Base-by-base conservation (phyloP, 2,797 vertebrate genomes). In the Psittacula echo region DNA sequence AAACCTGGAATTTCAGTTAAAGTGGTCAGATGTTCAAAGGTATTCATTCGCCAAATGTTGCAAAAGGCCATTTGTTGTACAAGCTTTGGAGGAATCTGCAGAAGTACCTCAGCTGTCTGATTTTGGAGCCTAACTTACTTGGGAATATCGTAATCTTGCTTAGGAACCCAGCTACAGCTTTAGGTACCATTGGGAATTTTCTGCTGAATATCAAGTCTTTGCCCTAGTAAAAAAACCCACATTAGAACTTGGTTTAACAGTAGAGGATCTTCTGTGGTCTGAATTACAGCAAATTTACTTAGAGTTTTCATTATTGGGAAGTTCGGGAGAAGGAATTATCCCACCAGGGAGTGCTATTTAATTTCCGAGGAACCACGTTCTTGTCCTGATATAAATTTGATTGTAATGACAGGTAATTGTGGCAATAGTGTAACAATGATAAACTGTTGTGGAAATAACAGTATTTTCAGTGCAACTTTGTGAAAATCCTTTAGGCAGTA, bases 261-360 rank as follows among this genome's bases (percentile, higher is more conserved):
- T 32, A 45, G 93, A 94, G 62, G 72, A 68, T 89, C 74, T 91
- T 94, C 80, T 80, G 65, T 90, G 88, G 86, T 65, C 84, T 90
- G 90, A 96, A 93, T 92, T 90, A 65, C 68, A 85, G 88, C 72
- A 85, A 92, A 95, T 92, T 89, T 94, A 77, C 81, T 87, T 90
- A 78, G 88, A 89, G 81, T 79, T 94, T 93, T 93, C 90, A 87
- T 90, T 96, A 92, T 9, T 83, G 92, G 75, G 60, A 95, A 89
- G 84, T 95, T 96, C 78, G 50, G 91, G 74, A 92, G 90, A 68
- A 94, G 90, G 86, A 93, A 89, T 95, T 97, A 95, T 90, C 95
- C 95, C 93, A 95, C 84, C 94, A 92, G 93, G 93, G 83, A 96
- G 91, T 96, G 93, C 96, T 95, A 91, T 90, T 95, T 96, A 96